Conservation (phyloP, 2,113 vertebrate species). For the Amia ocellicauda region DNA sequence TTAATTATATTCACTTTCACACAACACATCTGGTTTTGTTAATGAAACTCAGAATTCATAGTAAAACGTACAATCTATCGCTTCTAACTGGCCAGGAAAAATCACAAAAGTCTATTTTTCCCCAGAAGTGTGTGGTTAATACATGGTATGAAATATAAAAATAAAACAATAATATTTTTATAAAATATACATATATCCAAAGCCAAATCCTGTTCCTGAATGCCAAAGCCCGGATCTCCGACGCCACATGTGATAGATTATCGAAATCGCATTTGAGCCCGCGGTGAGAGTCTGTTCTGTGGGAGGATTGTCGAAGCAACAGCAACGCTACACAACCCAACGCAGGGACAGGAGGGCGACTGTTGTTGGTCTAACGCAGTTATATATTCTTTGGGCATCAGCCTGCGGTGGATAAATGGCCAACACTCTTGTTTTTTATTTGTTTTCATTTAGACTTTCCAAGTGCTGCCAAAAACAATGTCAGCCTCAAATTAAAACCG, state of each 20-base stretch:
- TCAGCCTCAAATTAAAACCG: conserved; percentile 8
- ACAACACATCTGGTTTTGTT: conserved; percentile 34
- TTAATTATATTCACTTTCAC: conserved; percentile 28
- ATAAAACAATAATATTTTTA: too few species aligned
- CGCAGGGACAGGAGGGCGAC: too few species aligned
- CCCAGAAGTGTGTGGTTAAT: not conserved
- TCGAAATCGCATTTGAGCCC: not conserved
- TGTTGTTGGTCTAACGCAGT: too few species aligned
- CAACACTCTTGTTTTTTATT: conserved; percentile 7
- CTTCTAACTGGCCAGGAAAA: too few species aligned
- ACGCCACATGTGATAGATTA: not conserved
- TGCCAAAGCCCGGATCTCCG: not conserved
- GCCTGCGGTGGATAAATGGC: not conserved
- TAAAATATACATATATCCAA: too few species aligned
- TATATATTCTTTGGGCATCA: too few species aligned
- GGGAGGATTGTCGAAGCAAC: too few species aligned
- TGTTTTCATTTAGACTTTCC: not conserved
- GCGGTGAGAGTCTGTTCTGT: conserved; percentile 2
- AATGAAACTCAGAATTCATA: conserved; percentile 17
- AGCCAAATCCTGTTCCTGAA: not conserved
- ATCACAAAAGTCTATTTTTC: too few species aligned
- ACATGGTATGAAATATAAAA: not conserved
- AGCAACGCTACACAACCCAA: too few species aligned
- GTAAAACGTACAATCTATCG: too few species aligned
- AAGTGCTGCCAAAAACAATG: not conserved